Base-by-base conservation (phyloP, 2,113 vertebrate species). In the Psittacara wagleri region DNA sequence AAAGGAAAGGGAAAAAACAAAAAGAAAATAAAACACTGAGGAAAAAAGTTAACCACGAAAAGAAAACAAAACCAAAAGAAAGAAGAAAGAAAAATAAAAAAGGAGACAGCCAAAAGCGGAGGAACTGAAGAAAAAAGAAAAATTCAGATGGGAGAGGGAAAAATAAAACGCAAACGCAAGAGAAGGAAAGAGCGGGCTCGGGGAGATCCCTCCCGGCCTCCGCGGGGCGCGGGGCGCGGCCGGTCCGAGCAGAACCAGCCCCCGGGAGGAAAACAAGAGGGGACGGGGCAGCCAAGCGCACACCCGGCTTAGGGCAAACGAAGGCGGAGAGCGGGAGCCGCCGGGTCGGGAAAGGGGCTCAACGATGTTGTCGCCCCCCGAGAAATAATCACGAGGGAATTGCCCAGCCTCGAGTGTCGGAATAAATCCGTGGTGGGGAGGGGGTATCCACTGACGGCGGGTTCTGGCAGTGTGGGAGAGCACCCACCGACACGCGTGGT, bases 301-400 rank as follows among this genome's bases (percentile, higher is more conserved):
- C 20, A 8, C 19, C 17, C 7, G 9, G 25, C n/a, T 7, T 0
- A 0, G 41, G 44, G 2, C 2, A 61, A 13, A 37, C 1, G 66
- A 8, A 16, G 6, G 11, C 1, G 33, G 55, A 9, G 44, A 62
- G 48, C 16, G 25, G 37, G 61, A 33, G 39, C 51, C 6, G 16
- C 37, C 17, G 63, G 3, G 92, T 18, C 14, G 7, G 17, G 2
- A 43, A 17, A 51, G 46, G 66, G 66, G 64, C 63, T 28, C 74
- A 31, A 28, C 27, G 43, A 12, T 0, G 14, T 2, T 17, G 59
- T 52, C 4, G 4, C 18, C 28, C 35, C 46, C 9, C 7, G 17
- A 43, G 82, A 64, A 81, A 86, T 8, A 63, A 55, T 37, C 81
- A 9, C 39, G 39, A 29, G 62, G 0, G 80, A 24, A 68, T 82